Base-by-base conservation (phyloP, 2,888 invertebrate species). In the Lithophane socia region DNA sequence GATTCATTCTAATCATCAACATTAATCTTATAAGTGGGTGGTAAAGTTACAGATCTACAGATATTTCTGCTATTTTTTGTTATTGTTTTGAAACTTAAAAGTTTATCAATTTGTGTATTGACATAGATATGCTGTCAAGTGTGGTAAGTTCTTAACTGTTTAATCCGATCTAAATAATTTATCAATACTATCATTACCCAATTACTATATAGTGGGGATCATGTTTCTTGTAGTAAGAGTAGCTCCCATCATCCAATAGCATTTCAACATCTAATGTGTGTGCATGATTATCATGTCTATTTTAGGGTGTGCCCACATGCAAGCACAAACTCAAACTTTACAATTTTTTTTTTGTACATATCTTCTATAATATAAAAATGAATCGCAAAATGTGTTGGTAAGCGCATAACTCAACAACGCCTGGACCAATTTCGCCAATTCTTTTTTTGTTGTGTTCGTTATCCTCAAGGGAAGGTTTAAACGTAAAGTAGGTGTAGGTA, bases 101-200 rank as follows among this genome's bases (percentile, higher is more conserved):
- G 29, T 37, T 61, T 44, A 44, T 79, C 21, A 37, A 47, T 78
- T 79, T 72, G 42, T 64, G 49, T 80, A 44, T 24, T 65, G 66
- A 66, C 9, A 12, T 80, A 79, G 65, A 81, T 29, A 29, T 66
- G 47, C 54, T 74, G 75, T 18, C 24, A 74, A 65, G 12, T 71
- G 8, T 65, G 80, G 65, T 74, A 80, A 80, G 74, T 24, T 52
- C 44, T 16, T 0, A 60, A 47, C 58, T 73, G 16, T 37, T 47
- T 12, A 58, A 24, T 44, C 16, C n/a, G 52, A 69, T 63, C 7
- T 47, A 24, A 24, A 54, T 68, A 24, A 54, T 47, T 29, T 61
- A 61, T 16, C 16, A 60, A 5, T 56, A 13, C 37, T 63, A 52
- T n/a, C 52, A 54, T 54, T 68, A 16, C n/a, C 24, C 16, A 2